Conservation (phyloP, 1,140 invertebrate genomes). For the Holcopasites calliopsidis region DNA sequence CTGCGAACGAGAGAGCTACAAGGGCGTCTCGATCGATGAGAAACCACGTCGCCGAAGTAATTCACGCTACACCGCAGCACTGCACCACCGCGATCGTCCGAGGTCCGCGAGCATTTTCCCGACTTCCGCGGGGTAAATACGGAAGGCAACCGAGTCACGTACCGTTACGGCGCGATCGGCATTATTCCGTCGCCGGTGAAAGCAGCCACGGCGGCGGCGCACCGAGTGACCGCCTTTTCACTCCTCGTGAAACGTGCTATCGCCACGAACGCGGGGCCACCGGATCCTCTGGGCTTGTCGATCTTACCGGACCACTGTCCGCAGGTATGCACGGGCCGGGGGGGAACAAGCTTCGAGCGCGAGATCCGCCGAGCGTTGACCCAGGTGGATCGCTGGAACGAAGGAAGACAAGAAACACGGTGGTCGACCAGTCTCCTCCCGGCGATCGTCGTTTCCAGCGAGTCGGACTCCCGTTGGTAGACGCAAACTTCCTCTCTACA, state of each 20-base stretch:
- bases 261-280: conserved; percentile 5
- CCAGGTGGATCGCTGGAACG: conserved; percentile 15
- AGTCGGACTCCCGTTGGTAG: too few species aligned
- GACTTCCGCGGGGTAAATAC: conserved; percentile 1
- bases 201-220: conserved; percentile 59
- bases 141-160: conserved; percentile 38
- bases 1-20: too few species aligned
- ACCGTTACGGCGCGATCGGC: conserved; percentile 52
- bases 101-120: neutral
- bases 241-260: conserved; percentile 58
- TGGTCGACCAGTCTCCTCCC: neutral
- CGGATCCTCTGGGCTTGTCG: neutral
- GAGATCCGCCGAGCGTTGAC: conserved; percentile 48
- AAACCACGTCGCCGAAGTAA: neutral
- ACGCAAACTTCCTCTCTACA: too few species aligned
- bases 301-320: conserved; percentile 24
- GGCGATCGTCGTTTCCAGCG: neutral
- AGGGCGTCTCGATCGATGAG: too few species aligned
- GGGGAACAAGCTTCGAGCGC: conserved; percentile 12
- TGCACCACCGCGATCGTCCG: neutral
- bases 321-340: conserved; percentile 50
- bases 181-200: conserved; percentile 66
- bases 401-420: conserved; percentile 23
- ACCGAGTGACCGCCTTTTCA: conserved; percentile 72
- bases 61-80: neutral